These are phyloP conservation scores for Halcyon badia DNA, from an alignment of 2,797 vertebrate species.

Conservation along the genomic window DNA sequence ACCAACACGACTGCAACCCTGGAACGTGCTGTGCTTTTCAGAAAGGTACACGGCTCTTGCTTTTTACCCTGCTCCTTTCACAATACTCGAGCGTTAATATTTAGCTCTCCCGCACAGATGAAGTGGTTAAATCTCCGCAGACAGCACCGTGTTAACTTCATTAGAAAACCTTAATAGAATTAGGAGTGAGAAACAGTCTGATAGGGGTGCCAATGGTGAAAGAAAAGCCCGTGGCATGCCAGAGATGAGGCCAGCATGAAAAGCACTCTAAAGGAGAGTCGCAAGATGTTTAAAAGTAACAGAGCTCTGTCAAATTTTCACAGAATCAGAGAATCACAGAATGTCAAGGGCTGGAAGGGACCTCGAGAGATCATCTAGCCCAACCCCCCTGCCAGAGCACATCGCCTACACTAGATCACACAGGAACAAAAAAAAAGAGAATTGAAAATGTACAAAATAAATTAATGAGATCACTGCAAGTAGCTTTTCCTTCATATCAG, in stretches of 20 bases:
- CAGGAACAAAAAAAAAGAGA: neutral
- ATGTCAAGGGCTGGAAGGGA: too few species aligned
- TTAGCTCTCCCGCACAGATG: neutral
- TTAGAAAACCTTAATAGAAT: neutral
- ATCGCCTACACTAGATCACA: too few species aligned
- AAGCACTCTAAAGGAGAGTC: neutral
- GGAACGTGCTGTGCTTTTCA: conserved; percentile 93
- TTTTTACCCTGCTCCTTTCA: neutral
- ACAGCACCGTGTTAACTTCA: neutral
- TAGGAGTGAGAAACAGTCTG: neutral
- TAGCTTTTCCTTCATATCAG: neutral
- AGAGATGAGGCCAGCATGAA: neutral
- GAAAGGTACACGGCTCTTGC: conserved; percentile 80
- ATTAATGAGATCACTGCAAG: neutral
- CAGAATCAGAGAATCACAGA: too few species aligned
- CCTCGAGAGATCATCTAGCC: too few species aligned
- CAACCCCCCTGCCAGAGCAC: too few species aligned
- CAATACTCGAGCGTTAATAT: neutral
- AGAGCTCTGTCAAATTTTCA: neutral
- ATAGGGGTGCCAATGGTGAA: neutral
- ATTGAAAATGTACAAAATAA: neutral
- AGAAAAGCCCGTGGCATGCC: neutral
- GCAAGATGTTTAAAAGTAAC: neutral
- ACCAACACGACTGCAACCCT: conserved; percentile 87
- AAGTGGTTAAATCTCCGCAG: neutral